A percentile compares a stretch with the other conserved stretches of the same genome.
These are phyloP conservation scores for Scaptomyza graminum DNA, from an alignment of 1,140 invertebrate species.

Conservation along the genomic window DNA sequence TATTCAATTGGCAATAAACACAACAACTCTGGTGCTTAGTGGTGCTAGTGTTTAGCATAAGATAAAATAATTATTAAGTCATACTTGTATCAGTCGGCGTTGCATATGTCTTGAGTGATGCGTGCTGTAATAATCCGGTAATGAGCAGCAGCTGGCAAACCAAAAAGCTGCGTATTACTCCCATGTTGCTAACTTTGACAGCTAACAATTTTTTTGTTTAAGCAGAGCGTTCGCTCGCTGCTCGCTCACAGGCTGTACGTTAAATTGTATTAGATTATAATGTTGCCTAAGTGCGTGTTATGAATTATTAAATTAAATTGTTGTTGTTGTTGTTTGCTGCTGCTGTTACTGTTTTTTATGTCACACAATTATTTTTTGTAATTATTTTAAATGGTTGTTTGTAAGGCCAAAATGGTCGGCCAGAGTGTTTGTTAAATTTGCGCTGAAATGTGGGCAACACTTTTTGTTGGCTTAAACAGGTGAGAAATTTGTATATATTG, in stretches of 20 bases:
- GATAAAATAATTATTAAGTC: constrained; percentile 5
- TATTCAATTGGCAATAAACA: background rate
- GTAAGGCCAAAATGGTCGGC: background rate
- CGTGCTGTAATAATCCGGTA: constrained; percentile 55
- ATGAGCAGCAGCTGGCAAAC: constrained; percentile 66
- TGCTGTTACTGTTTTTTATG: constrained; percentile 26
- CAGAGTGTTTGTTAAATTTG: constrained; percentile 30
- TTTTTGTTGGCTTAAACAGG: constrained; percentile 3
- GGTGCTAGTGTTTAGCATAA: constrained; percentile 35
- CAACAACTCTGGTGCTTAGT: constrained; percentile 10
- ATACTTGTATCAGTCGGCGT: constrained; percentile 19
- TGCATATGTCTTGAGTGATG: constrained; percentile 24
- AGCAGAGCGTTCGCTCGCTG: constrained; percentile 16
- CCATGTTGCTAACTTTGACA: constrained; percentile 62
- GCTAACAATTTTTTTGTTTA: constrained; percentile 19
- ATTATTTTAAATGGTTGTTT: constrained; percentile 67
- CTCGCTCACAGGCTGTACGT: background rate
- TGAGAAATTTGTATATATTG: background rate
- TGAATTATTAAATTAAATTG: constrained; percentile 76
- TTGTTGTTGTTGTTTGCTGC: constrained; percentile 53
- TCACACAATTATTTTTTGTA: constrained; percentile 42
- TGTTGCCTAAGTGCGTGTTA: constrained; percentile 58
- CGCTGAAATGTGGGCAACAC: constrained; percentile 53
- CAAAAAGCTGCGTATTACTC: constrained; percentile 64
- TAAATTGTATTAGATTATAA: constrained; percentile 53